phyloP scores from a whole-genome alignment of 2,888 invertebrate genomes.

The Sthenelais limicola region DNA sequence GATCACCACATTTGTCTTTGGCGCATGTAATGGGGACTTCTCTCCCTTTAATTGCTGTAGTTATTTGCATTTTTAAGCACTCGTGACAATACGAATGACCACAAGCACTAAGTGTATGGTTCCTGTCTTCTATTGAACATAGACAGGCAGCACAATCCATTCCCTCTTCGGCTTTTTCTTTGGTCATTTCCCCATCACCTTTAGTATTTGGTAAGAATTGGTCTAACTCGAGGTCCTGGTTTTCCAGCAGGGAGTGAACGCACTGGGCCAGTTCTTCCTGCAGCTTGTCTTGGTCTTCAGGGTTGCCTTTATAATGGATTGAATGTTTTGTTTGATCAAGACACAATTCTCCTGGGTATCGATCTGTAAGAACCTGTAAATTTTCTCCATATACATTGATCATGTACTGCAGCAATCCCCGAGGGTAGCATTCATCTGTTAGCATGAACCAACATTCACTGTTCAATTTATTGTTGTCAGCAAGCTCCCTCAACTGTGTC shows the following conservation, averaged over 20 bases:
- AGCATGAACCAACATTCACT: slow-evolving; percentile 15
- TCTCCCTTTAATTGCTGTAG: not conserved
- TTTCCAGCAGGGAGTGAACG: slow-evolving; percentile 12
- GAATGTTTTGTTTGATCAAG: slow-evolving; percentile 26
- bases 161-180: not conserved
- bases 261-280: slow-evolving; percentile 11
- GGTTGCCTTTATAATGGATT: slow-evolving; percentile 13
- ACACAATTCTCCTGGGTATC: not conserved
- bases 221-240: not conserved
- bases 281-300: slow-evolving; percentile 13
- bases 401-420: slow-evolving; percentile 24
- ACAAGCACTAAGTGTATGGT: not conserved
- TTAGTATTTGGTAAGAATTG: too few species aligned
- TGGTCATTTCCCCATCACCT: not conserved
- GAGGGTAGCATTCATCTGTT: slow-evolving; percentile 17
- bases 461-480: slow-evolving; percentile 18
- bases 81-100: slow-evolving; percentile 13
- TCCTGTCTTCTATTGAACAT: not conserved
- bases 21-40: slow-evolving; percentile 19
- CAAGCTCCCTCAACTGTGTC: not conserved
- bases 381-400: slow-evolving; percentile 28
- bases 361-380: slow-evolving; percentile 2
- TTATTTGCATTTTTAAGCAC: slow-evolving; percentile 30
- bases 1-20: slow-evolving; percentile 18
- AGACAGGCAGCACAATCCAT: slow-evolving; percentile 23